Base-by-base conservation (phyloP, 2,797 vertebrate species). In the Mallotus villosus region DNA sequence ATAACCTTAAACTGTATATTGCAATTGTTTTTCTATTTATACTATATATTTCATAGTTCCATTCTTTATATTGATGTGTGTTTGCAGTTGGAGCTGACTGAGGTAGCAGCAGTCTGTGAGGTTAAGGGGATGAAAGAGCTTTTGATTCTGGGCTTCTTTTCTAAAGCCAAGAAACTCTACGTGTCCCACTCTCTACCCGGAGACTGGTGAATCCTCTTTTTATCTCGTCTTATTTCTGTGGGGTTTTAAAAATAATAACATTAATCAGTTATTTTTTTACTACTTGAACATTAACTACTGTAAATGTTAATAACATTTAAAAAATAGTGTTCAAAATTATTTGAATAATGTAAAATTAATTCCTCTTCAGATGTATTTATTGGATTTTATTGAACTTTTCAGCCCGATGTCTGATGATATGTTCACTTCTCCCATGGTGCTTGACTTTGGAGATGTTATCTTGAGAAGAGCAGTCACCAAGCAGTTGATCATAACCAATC, bases 371-470 rank as follows among this genome's bases (percentile, higher is more conserved):
- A n/a, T 5, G 51, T 55, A 2, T 49, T 25, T 72, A 25, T 57
- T 24, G 46, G 32, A 16, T 46, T 75, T 62, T 37, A 12, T 61
- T 75, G 22, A 2, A 62, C 58, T 70, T 72, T 58, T 34, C 80
- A 95, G 95, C 63, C 59, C 73, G 51, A 59, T 66, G 4, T 61
- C 68, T 66, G 74, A 63, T 11, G 69, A 81, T 1, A 74, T 72
- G 34, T 79, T 27, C n/a, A 49, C 25, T 0, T 51, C 81, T 41
- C 67, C 81, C 1, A 84, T 93, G 73, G 68, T 80, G 5, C 81
- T 99, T 68, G 92, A 98, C 82, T 99, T 99, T 9, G 95, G 95
- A 72, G 82, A 91, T 3, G 85, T 96, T 11, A 64, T 89, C 0
- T 80, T 96, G 81, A 88, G 85, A 65, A 92, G 74, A 41, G 6